phyloP scores from a whole-genome alignment of 1,140 invertebrate species.

The Berghia stephanieae region DNA sequence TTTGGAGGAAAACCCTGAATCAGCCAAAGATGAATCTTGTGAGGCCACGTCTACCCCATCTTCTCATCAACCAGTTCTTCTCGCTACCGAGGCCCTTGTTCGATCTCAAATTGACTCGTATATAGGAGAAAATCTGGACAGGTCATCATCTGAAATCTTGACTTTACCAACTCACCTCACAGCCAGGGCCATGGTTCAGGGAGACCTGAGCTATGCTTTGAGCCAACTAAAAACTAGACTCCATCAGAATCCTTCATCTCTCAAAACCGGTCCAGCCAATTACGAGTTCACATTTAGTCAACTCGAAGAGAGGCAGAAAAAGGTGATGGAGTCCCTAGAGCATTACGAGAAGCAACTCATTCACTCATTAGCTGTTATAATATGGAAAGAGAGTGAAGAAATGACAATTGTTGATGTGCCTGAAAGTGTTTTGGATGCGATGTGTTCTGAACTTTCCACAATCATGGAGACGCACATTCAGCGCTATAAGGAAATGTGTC shows the following conservation, averaged over 20 bases:
- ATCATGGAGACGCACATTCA: conserved; percentile 45
- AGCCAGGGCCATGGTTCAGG: conserved; percentile 51
- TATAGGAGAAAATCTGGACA: conserved; percentile 47
- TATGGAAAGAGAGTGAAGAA: conserved; percentile 43
- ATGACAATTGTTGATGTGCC: conserved; percentile 41
- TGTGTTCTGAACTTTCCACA: conserved; percentile 44
- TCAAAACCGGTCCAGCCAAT: conserved; percentile 36
- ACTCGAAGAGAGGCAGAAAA: conserved; percentile 45
- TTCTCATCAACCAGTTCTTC: conserved; percentile 46
- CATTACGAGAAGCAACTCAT: conserved; percentile 38
- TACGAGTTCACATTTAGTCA: conserved; percentile 49
- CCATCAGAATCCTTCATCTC: conserved; percentile 26
- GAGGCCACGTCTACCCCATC: conserved; percentile 33
- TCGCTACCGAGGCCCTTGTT: conserved; percentile 56
- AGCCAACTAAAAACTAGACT: conserved; percentile 50
- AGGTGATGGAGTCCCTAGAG: conserved; percentile 38
- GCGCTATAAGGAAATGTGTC: conserved; percentile 40
- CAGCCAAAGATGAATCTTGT: conserved; percentile 38
- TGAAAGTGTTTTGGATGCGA: conserved; percentile 41
- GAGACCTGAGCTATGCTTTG: conserved; percentile 58
- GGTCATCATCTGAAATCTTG: conserved; percentile 43
- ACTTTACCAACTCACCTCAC: conserved; percentile 52
- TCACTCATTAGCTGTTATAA: conserved; percentile 40
- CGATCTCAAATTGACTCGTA: conserved; percentile 55
- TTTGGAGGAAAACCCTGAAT: conserved; percentile 45